These are phyloP conservation scores for Dasysyrphus tricinctus DNA, from an alignment of 2,888 invertebrate genomes.

Conservation along the genomic window DNA sequence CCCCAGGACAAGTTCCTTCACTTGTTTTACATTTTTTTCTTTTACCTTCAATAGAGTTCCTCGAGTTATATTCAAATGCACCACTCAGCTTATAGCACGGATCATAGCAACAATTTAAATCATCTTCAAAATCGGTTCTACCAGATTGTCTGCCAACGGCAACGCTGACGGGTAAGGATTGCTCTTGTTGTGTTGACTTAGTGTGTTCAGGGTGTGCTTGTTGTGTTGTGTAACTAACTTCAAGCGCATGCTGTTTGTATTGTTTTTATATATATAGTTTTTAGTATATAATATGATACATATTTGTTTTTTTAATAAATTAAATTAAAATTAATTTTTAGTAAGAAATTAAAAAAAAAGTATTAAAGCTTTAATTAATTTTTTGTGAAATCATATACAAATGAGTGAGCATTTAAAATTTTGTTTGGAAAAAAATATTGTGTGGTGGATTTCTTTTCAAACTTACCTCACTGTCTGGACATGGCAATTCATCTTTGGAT, in stretches of 20 bases:
- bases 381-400: conserved; percentile 64
- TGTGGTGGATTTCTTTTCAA: not conserved
- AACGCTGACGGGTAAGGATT: conserved; percentile 1
- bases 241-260: conserved; percentile 78
- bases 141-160: conserved; percentile 10
- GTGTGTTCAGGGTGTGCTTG: conserved; percentile 78
- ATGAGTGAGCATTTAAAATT: conserved; percentile 45
- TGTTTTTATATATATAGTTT: conserved; percentile 41
- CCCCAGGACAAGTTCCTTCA: conserved; percentile 40
- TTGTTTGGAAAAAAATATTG: not conserved
- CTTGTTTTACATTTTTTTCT: conserved; percentile 22
- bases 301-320: conserved; percentile 18
- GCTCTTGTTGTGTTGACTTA: conserved; percentile 71
- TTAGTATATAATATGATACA: conserved; percentile 53
- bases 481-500: conserved; percentile 79
- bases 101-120: conserved; percentile 65
- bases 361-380: conserved; percentile 42
- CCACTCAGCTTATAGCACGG: conserved; percentile 69
- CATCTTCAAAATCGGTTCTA: conserved; percentile 58
- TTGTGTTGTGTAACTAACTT: conserved; percentile 81
- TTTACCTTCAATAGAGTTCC: conserved; percentile 72
- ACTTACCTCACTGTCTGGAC: conserved; percentile 82
- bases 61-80: conserved; percentile 58
- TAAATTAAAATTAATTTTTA: conserved; percentile 36
- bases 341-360: conserved; percentile 51